phyloP scores from a whole-genome alignment of 2,113 vertebrate genomes.

The Ochotona princeps region DNA sequence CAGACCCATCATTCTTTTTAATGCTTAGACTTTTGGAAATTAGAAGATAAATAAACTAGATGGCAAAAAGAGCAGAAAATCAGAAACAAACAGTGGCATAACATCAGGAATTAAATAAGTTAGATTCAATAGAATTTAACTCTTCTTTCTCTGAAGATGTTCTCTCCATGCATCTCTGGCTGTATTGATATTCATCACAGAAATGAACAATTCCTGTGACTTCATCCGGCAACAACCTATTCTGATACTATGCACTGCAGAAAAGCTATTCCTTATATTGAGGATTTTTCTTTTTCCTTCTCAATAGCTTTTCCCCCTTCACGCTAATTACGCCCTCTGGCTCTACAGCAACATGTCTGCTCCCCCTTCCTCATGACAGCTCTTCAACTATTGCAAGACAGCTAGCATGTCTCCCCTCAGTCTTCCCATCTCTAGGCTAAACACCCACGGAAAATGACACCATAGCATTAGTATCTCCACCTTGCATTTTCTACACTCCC shows the following conservation, averaged over 20 bases:
- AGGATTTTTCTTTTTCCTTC: neutral
- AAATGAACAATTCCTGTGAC: neutral
- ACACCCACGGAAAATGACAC: conserved; percentile 12
- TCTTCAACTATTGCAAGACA: conserved; percentile 57
- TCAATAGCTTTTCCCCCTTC: conserved; percentile 23
- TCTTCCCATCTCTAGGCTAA: conserved; percentile 43
- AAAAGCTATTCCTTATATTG: neutral
- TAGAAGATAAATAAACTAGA: neutral
- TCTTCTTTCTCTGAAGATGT: neutral
- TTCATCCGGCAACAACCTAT: neutral
- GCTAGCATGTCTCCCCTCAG: conserved; percentile 23
- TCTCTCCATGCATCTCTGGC: neutral
- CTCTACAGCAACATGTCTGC: neutral
- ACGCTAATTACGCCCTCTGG: conserved; percentile 38
- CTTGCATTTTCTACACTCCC: conserved; percentile 33
- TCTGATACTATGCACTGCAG: neutral
- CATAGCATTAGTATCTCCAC: conserved; percentile 20
- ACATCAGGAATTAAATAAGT: neutral
- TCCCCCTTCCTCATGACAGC: conserved; percentile 7
- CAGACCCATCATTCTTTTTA: neutral
- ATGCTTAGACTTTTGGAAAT: neutral
- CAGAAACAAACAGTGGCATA: neutral
- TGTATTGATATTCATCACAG: neutral
- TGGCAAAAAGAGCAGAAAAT: neutral
- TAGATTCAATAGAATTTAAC: neutral